phyloP scores from a whole-genome alignment of 2,797 vertebrate genomes.

The Protonibea diacanthus region DNA sequence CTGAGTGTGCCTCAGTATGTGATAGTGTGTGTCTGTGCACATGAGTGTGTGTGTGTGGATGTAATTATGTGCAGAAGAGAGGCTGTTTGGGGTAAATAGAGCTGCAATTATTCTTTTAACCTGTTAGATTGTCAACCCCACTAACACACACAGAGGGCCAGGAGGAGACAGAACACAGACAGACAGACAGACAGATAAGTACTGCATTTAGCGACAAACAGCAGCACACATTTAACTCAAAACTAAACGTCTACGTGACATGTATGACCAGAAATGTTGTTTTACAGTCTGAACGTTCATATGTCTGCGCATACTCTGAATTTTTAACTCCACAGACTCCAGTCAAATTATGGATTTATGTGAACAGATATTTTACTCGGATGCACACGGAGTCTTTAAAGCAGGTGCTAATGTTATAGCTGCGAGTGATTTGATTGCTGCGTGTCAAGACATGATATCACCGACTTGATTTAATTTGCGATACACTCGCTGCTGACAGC shows the following conservation, averaged over 20 bases:
- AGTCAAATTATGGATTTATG: conserved; percentile 26
- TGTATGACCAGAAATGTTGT: conserved; percentile 42
- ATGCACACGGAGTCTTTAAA: conserved; percentile 36
- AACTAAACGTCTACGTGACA: conserved; percentile 37
- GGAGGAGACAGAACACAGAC: conserved; percentile 25
- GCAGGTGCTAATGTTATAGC: conserved; percentile 51
- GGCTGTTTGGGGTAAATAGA: conserved; percentile 84
- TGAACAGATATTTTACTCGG: conserved; percentile 30
- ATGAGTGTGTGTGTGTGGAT: conserved; percentile 58
- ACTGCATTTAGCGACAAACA: conserved; percentile 59
- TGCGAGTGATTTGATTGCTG: conserved; percentile 59
- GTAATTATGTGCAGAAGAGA: conserved; percentile 81
- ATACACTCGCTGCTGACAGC: conserved; percentile 63
- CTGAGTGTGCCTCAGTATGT: conserved; percentile 49
- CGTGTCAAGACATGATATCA: conserved; percentile 64
- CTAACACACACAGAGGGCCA: conserved; percentile 53
- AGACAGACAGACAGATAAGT: conserved; percentile 50
- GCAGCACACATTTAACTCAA: conserved; percentile 38
- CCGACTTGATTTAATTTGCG: conserved; percentile 69
- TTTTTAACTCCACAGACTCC: conserved; percentile 15
- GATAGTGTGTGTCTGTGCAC: conserved; percentile 51
- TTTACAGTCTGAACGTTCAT: conserved; percentile 16
- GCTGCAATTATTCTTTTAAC: conserved; percentile 87
- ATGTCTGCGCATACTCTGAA: not conserved
- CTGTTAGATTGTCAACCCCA: conserved; percentile 78